Base-by-base conservation (phyloP, 2,888 invertebrate species). In the Limenitis camilla region DNA sequence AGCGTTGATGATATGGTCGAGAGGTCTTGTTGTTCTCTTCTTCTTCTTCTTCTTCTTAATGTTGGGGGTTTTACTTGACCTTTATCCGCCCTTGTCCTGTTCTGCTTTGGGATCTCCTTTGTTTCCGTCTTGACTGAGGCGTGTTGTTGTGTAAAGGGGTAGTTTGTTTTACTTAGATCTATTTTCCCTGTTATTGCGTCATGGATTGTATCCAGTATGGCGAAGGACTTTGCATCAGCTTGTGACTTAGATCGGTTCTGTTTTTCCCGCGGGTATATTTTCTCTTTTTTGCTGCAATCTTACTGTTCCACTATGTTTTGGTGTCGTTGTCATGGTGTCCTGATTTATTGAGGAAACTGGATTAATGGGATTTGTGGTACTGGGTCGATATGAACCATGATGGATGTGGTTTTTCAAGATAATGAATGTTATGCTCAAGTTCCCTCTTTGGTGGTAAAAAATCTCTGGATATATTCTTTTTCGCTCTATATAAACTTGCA, bases 401-500 rank as follows among this genome's bases (percentile, higher is more conserved):
- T n/a, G n/a, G n/a, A n/a, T n/a, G n/a, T n/a, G n/a, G n/a, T n/a
- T n/a, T n/a, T n/a, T n/a, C n/a, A n/a, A n/a, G n/a, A n/a, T n/a
- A n/a, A n/a, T n/a, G n/a, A n/a, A n/a, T n/a, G n/a, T n/a, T n/a
- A n/a, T n/a, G n/a, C n/a, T n/a, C n/a, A n/a, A n/a, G n/a, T n/a
- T n/a, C n/a, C n/a, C n/a, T n/a, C n/a, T 30, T 32, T 0, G 19
- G 39, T 9, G 48, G 48, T 2, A 48, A 35, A 10, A 32, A 35
- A 6, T 48, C 48, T 8, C 8, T 27, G 19, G 31, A 8, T 8
- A 10, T n/a, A 19, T 35, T 35, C 28, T 8, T 60, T 36, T 49
- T 55, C 6, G 33, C 30, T n/a, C 41, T 11, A 11, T 50, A 60
- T 0, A 60, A 43, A 1, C 4, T 27, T 1, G 55, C 57, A 1